These are phyloP conservation scores for Parnassius smintheus DNA, from an alignment of 2,888 invertebrate species.

Conservation along the genomic window DNA sequence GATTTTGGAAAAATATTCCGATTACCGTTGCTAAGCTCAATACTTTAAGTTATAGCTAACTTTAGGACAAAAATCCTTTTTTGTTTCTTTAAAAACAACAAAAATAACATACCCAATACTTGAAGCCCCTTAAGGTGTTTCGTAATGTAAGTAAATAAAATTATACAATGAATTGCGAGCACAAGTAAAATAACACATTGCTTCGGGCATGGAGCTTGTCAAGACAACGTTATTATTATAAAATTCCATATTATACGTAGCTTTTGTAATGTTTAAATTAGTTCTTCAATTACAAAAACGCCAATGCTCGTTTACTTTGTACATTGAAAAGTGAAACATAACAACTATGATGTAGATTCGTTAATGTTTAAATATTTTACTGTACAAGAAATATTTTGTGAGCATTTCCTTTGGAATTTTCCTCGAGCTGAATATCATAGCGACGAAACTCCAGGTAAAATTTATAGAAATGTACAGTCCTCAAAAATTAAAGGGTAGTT, in stretches of 20 bases:
- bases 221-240: conserved; percentile 18
- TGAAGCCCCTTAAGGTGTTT: neutral
- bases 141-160: conserved; percentile 11
- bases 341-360: neutral
- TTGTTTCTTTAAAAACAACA: neutral
- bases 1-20: too few species aligned
- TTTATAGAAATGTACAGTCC: conserved; percentile 7
- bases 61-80: neutral
- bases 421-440: neutral
- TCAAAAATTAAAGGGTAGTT: conserved; percentile 11
- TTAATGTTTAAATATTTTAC: neutral
- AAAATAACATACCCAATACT: neutral
- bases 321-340: conserved; percentile 12
- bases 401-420: neutral
- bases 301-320: conserved; percentile 9
- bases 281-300: conserved; percentile 16
- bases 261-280: conserved; percentile 20
- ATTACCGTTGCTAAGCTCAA: too few species aligned
- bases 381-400: too few species aligned
- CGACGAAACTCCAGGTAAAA: conserved; percentile 1
- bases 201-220: conserved; percentile 11
- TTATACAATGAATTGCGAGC: neutral
- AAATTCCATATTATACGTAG: conserved; percentile 13
- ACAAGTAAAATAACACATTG: conserved; percentile 18
- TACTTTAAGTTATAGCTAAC: too few species aligned